These are phyloP conservation scores for Lutra lutra DNA, from an alignment of 2,797 vertebrate species.

Conservation along the genomic window DNA sequence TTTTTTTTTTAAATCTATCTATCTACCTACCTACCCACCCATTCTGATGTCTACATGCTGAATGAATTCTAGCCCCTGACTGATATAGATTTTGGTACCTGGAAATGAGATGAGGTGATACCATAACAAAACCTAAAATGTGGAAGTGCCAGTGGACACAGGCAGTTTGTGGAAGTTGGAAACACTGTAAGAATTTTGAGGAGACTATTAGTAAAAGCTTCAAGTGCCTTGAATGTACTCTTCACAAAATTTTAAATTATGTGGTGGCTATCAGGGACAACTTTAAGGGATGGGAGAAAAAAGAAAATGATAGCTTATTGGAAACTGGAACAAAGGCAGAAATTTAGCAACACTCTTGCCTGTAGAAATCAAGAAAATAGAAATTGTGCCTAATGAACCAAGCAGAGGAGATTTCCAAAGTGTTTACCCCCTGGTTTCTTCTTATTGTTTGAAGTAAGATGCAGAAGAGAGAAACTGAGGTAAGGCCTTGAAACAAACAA, in stretches of 20 bases:
- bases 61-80: background rate
- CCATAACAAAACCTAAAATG: background rate
- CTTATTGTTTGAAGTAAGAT: background rate
- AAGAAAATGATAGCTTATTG: background rate
- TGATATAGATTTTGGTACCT: background rate
- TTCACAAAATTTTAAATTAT: background rate
- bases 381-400: background rate
- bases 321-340: background rate
- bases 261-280: background rate
- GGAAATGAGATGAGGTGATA: background rate
- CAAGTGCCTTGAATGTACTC: background rate
- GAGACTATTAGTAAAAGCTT: background rate
- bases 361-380: background rate
- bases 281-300: background rate
- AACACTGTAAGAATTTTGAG: background rate
- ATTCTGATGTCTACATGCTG: background rate
- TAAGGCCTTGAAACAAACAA: background rate
- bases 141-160: background rate
- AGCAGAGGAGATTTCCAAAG: background rate
- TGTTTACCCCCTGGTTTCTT: background rate
- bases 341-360: background rate
- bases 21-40: background rate
- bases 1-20: background rate
- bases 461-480: background rate
- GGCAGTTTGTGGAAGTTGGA: background rate